Conservation (phyloP, 2,888 invertebrate species). For the Molorchus minor region DNA sequence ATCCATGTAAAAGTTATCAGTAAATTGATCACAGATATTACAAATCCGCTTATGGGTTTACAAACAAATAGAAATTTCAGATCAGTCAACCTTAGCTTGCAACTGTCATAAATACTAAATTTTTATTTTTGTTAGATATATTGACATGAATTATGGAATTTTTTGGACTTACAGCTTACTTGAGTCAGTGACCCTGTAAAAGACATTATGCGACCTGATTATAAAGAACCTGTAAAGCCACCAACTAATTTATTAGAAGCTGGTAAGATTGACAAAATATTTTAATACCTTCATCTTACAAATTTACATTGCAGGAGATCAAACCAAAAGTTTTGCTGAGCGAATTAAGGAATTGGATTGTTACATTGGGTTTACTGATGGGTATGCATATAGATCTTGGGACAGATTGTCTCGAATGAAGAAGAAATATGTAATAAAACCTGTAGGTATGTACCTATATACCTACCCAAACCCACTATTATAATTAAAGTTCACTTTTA, state of each 20-base stretch:
- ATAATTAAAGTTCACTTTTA: too few relatives aligned
- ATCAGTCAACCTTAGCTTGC: too few relatives aligned
- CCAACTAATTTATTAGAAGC: conserved; percentile 41
- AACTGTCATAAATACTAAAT: too few relatives aligned
- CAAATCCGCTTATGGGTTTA: too few relatives aligned
- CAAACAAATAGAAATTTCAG: too few relatives aligned
- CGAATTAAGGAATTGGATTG: conserved; percentile 63
- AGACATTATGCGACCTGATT: conserved; percentile 63
- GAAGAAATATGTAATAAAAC: conserved; percentile 66
- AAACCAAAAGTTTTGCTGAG: conserved; percentile 59
- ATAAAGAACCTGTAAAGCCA: conserved; percentile 62
- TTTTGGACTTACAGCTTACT: conserved; percentile 64
- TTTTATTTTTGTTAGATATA: too few relatives aligned
- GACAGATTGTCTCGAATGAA: conserved; percentile 65
- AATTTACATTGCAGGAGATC: conserved; percentile 39
- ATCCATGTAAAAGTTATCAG: too few relatives aligned
- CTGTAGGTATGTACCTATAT: conserved; percentile 53
- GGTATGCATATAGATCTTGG: conserved; percentile 66
- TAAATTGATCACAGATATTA: too few relatives aligned
- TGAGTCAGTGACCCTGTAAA: conserved; percentile 66
- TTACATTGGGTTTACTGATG: conserved; percentile 66
- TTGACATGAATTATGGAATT: too few relatives aligned
- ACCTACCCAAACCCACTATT: neutral
- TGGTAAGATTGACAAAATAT: conserved; percentile 39
- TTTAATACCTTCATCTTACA: neutral